Base-by-base conservation (phyloP, 2,888 invertebrate species). In the Dinocampus coccinellae region DNA sequence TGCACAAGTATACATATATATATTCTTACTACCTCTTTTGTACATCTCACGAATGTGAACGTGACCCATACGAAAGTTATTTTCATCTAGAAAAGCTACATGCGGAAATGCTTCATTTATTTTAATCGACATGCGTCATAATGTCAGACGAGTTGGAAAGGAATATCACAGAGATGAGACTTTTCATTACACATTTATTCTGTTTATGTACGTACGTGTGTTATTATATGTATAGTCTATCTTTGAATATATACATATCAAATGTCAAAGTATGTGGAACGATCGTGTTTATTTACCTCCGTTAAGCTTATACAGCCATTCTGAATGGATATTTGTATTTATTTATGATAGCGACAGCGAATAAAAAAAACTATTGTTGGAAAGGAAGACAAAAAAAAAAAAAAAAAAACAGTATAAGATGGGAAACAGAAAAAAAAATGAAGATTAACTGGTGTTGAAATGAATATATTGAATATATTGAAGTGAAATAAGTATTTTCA, bases 111-210 rank as follows among this genome's bases (percentile, higher is more conserved):
- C 62, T 62, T 53, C 69, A 69, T 69, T 69, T 62, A 61, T 69
- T 69, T 69, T 69, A 62, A 69, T 69, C 53, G 69, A 62, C 61
- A 55, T 53, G 42, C 36, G 26, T n/a, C 34, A 53, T 53, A 69
- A 53, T 62, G 55, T 3, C 16, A 26, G 34, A 11, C 36, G 42
- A 42, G 42, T 62, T 62, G 10, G 11, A 20, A 62, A 62, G 24
- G 42, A 9, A 62, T 36, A 39, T 36, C 33, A 11, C 13, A 42
- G 24, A n/a, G 13, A 39, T 22, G 39, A 62, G 62, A 24, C 42
- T 42, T n/a, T 62, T 62, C 62, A 53, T 61, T 61, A 62, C 29
- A 62, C 20, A 53, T 55, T 53, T 33, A 58, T 34, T 53, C 57
- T 26, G 36, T 55, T 39, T 16, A 36, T 22, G 20, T 55, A 65